A percentile compares a stretch with the other conserved stretches of the same genome.
These are phyloP conservation scores for Netelia inedita DNA, from an alignment of 2,888 invertebrate species.

Conservation along the genomic window DNA sequence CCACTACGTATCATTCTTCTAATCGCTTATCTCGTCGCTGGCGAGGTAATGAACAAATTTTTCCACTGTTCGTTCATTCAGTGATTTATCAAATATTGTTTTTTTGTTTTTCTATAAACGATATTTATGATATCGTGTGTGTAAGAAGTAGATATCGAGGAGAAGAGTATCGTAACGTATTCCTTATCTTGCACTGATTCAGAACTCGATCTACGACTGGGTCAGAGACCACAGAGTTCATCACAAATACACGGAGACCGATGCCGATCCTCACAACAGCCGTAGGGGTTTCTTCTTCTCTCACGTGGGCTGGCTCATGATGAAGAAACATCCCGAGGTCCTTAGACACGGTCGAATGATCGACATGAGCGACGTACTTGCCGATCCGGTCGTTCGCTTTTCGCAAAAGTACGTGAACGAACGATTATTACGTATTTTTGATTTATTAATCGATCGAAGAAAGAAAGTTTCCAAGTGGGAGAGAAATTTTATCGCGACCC, in stretches of 20 bases:
- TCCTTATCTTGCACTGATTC: neutral
- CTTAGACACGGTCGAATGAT: conserved; percentile 90
- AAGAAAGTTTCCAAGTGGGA: neutral
- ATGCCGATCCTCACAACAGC: conserved; percentile 94
- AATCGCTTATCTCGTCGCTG: conserved; percentile 88
- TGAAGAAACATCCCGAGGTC: conserved; percentile 95
- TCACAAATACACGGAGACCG: conserved; percentile 91
- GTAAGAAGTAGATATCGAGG: too few species aligned
- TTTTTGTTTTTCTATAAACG: too few species aligned
- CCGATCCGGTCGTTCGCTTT: conserved; percentile 92
- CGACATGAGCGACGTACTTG: conserved; percentile 92
- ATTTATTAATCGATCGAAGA: neutral
- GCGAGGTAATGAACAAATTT: conserved; percentile 86
- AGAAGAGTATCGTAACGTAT: too few species aligned
- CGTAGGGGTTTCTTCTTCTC: conserved; percentile 95
- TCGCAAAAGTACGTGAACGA: conserved; percentile 89
- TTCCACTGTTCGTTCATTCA: neutral
- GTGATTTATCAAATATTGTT: too few species aligned
- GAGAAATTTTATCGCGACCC: too few species aligned
- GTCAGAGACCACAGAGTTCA: conserved; percentile 92
- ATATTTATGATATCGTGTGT: too few species aligned
- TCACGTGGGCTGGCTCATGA: conserved; percentile 97
- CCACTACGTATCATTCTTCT: conserved; percentile 88
- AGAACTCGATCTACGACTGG: conserved; percentile 91
- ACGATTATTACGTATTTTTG: neutral